Conservation (phyloP, 1,140 invertebrate genomes). For the Nasonia vitripennis region DNA sequence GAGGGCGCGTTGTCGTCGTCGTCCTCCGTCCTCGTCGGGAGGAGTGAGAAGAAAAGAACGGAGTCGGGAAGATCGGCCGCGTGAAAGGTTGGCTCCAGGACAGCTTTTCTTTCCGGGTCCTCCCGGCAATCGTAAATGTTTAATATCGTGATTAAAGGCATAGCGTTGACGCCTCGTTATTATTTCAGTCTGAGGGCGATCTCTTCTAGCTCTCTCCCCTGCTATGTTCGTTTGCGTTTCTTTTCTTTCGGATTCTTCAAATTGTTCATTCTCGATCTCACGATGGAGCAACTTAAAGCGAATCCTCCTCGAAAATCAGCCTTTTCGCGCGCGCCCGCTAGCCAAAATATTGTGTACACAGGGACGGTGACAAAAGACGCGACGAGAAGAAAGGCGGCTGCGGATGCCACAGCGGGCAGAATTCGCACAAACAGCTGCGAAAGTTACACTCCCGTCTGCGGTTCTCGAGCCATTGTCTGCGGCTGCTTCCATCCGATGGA, state of each 20-base stretch:
- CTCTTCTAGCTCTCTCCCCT: constrained; percentile 64
- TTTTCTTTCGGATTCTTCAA: constrained; percentile 71
- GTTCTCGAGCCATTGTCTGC: constrained; percentile 63
- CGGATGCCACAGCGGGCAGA: not conserved
- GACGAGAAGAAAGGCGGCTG: not conserved
- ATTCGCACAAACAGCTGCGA: constrained; percentile 39
- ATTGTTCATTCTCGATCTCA: constrained; percentile 37
- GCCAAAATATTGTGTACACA: constrained; percentile 70
- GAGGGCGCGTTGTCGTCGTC: not conserved
- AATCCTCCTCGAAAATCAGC: constrained; percentile 73
- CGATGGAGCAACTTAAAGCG: constrained; percentile 18
- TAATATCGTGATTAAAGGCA: constrained; percentile 75
- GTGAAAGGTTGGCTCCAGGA: constrained; percentile 57
- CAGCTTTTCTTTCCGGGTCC: constrained; percentile 48
- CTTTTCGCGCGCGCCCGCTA: constrained; percentile 28
- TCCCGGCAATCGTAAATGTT: constrained; percentile 73
- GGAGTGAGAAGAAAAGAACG: not conserved
- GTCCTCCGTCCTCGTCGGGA: not conserved
- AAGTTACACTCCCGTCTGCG: constrained; percentile 60
- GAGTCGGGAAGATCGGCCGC: constrained; percentile 34
- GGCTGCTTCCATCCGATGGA: constrained; percentile 67
- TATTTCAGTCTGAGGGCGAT: constrained; percentile 74
- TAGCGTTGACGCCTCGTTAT: constrained; percentile 71
- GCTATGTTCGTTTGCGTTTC: constrained; percentile 25
- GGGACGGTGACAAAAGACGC: constrained; percentile 51